Evolutionary conservation across 2,888 invertebrate genomes (phyloP).

Genomic region (Cephus sareptanus): DNA sequence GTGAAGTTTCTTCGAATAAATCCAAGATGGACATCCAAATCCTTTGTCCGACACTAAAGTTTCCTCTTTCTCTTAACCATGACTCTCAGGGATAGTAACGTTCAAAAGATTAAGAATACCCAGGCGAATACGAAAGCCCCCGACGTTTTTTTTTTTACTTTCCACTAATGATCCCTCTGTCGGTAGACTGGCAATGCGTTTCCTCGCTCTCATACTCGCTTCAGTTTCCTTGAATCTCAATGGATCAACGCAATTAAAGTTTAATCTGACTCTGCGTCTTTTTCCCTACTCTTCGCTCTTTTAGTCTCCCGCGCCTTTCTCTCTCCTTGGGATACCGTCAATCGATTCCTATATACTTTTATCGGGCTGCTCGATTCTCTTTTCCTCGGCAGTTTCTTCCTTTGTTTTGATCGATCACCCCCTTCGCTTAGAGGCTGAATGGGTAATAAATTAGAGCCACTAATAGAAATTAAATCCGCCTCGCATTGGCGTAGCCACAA

Average conservation of each 20-base stretch:
- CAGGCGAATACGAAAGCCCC: not conserved
- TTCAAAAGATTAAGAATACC: too few relatives aligned
- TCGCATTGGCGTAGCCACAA: slow-evolving; percentile 31
- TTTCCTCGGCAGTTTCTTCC: slow-evolving; percentile 29
- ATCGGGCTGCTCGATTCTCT: slow-evolving; percentile 5
- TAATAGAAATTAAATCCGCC: slow-evolving; percentile 60
- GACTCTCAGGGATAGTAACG: too few relatives aligned
- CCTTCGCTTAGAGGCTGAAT: slow-evolving; percentile 33
- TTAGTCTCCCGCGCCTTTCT: slow-evolving; percentile 15
- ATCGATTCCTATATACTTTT: slow-evolving; percentile 20
- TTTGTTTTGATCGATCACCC: slow-evolving; percentile 39
- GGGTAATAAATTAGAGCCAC: slow-evolving; percentile 56
- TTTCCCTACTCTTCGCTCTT: slow-evolving; percentile 11
- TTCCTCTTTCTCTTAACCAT: not conserved
- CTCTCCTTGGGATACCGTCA: slow-evolving; percentile 16
- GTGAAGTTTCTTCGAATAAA: not conserved
- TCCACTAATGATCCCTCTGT: not conserved
- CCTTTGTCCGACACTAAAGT: not conserved
- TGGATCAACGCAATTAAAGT: slow-evolving; percentile 47
- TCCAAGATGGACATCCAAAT: not conserved
- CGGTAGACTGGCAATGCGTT: not conserved
- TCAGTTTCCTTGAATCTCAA: slow-evolving; percentile 31
- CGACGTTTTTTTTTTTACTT: not conserved
- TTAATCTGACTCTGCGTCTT: slow-evolving; percentile 34
- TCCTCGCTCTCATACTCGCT: slow-evolving; percentile 19